A percentile compares a stretch with the other conserved stretches of the same genome.
Conservation (phyloP, 2,113 vertebrate genomes). For the Sinocyclocheilus anshuiensis region DNA sequence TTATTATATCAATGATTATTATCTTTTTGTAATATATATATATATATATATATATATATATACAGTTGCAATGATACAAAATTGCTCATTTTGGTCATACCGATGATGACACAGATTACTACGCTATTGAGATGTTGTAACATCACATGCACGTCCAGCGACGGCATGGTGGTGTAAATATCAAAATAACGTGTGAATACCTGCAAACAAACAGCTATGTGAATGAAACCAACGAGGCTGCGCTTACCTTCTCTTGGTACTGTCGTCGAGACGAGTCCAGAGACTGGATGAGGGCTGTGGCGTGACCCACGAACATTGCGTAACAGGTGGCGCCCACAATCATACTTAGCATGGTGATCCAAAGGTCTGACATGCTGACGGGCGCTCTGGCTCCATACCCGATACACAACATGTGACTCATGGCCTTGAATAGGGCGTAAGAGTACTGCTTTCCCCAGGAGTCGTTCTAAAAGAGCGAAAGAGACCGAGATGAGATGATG, state of each 20-base stretch:
- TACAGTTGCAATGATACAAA: neutral
- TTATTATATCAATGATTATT: neutral
- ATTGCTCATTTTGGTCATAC: neutral
- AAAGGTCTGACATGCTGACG: slow-evolving; percentile 98
- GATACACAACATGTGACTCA: slow-evolving; percentile 99
- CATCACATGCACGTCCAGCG: neutral
- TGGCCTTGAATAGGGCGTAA: slow-evolving; percentile 98
- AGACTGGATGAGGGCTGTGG: slow-evolving; percentile 91
- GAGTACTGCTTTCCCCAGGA: slow-evolving; percentile 99
- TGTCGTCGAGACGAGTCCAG: slow-evolving; percentile 88
- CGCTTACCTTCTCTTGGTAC: slow-evolving; percentile 96
- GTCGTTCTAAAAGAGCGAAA: slow-evolving; percentile 82
- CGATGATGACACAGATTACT: slow-evolving; percentile 27
- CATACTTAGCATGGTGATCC: slow-evolving; percentile 99
- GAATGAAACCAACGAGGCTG: neutral
- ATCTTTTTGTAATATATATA: neutral
- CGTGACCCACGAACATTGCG: slow-evolving; percentile 98
- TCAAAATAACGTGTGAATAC: neutral
- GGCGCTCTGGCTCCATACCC: slow-evolving; percentile 95
- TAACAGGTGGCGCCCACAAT: slow-evolving; percentile 98
- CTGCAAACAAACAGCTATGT: neutral
- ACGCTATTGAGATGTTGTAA: neutral
- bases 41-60: too few relatives aligned
- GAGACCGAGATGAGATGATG: slow-evolving; percentile 44
- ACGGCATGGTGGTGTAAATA: neutral